Conservation (phyloP, 2,113 vertebrate genomes). For the Oxyura jamaicensis region DNA sequence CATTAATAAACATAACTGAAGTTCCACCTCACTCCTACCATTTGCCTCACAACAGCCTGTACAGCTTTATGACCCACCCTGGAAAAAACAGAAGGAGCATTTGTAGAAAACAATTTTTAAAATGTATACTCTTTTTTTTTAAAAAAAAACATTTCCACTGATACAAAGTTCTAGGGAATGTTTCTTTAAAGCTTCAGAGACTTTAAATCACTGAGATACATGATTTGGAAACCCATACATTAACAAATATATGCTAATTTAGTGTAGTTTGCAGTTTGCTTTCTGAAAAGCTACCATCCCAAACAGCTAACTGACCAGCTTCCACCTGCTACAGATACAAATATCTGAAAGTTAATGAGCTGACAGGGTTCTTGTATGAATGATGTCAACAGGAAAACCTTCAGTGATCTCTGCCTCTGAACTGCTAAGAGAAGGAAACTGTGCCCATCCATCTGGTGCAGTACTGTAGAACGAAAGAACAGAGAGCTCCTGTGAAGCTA, state of each 20-base stretch:
- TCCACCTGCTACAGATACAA: not conserved
- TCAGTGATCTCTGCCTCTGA: not conserved
- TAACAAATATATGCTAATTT: not conserved
- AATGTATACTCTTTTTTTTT: no score
- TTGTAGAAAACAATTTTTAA: not conserved
- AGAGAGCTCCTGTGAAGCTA: conserved; percentile 1
- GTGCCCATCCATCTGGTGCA: conserved; percentile 30
- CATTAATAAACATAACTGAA: not conserved
- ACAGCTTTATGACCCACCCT: not conserved
- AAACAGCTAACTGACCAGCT: not conserved
- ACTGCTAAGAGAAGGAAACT: not conserved
- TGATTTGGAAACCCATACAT: not conserved
- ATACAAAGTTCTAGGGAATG: not conserved
- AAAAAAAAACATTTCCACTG: not conserved
- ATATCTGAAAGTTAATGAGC: not conserved
- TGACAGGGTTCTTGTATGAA: not conserved
- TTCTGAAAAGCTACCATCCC: not conserved
- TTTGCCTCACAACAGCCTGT: not conserved
- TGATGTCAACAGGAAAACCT: conserved; percentile 51
- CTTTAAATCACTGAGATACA: not conserved
- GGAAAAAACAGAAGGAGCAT: not conserved
- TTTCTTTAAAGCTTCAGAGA: not conserved
- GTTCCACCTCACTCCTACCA: not conserved
- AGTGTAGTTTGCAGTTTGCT: not conserved
- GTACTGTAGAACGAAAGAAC: not conserved